These are phyloP conservation scores for Peromyscus eremicus DNA, from an alignment of 2,797 vertebrate species.

Conservation along the genomic window DNA sequence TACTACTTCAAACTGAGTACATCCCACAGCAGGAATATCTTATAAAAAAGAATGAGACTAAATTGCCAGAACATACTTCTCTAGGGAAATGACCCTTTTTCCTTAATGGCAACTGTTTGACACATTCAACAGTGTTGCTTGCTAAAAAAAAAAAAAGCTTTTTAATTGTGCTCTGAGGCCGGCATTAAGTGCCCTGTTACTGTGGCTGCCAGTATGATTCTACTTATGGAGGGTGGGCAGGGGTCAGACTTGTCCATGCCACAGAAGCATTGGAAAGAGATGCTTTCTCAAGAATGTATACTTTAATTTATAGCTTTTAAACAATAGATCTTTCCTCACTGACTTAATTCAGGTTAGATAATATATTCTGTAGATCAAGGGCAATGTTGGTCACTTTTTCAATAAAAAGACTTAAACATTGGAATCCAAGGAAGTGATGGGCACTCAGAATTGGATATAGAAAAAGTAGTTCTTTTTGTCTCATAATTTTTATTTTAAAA, in stretches of 20 bases:
- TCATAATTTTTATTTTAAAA: neutral
- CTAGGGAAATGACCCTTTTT: constrained; percentile 75
- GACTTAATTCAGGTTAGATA: neutral
- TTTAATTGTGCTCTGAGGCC: constrained; percentile 75
- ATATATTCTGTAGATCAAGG: neutral
- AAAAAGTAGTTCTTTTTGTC: neutral
- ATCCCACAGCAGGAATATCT: constrained; percentile 81
- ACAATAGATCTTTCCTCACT: neutral
- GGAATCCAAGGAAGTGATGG: neutral
- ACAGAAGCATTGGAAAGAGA: constrained; percentile 54
- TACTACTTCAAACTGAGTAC: constrained; percentile 61
- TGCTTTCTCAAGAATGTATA: neutral
- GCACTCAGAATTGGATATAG: neutral
- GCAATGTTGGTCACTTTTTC: neutral
- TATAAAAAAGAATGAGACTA: constrained; percentile 82
- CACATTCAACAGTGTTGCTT: constrained; percentile 64
- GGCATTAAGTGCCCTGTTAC: constrained; percentile 56
- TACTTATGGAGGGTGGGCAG: constrained; percentile 59
- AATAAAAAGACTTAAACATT: neutral
- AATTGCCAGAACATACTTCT: constrained; percentile 74
- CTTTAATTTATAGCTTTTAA: neutral
- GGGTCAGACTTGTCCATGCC: constrained; percentile 49
- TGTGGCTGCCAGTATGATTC: constrained; percentile 67
- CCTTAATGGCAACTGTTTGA: constrained; percentile 70
- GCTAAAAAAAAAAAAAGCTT: constrained; percentile 6